Percentiles rank a stretch among this genome's conserved stretches.
Conservation (phyloP, 2,113 vertebrate genomes). For the Plectropomus leopardus region DNA sequence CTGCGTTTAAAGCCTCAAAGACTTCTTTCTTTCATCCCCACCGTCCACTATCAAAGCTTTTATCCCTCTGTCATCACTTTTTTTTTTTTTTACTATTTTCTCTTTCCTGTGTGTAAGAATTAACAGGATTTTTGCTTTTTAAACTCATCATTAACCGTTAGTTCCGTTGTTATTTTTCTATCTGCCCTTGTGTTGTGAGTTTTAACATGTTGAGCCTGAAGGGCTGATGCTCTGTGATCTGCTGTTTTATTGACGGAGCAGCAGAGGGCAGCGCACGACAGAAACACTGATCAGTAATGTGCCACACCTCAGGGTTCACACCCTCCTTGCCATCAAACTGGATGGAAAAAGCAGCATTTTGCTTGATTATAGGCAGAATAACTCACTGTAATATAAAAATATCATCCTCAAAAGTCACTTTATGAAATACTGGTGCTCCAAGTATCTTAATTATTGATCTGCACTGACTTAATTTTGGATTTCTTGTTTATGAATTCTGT, state of each 20-base stretch:
- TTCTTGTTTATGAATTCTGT: not conserved
- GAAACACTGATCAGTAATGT: not conserved
- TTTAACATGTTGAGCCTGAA: not conserved
- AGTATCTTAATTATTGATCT: too few species aligned
- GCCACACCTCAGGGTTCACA: slow-evolving; percentile 16
- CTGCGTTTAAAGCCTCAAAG: too few species aligned
- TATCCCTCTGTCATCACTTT: not conserved
- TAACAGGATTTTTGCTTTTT: not conserved
- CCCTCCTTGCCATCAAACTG: not conserved
- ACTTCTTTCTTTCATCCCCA: too few species aligned
- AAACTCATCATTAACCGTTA: not conserved
- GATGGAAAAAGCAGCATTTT: not conserved
- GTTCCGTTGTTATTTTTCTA: not conserved
- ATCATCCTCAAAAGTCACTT: not conserved
- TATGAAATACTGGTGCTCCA: not conserved
- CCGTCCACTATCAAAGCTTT: not conserved
- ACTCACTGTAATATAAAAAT: not conserved
- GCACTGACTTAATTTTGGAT: not conserved
- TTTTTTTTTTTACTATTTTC: not conserved
- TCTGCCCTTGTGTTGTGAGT: not conserved
- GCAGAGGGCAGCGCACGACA: slow-evolving; percentile 43
- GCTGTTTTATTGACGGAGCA: not conserved
- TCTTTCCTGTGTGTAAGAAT: too few species aligned
- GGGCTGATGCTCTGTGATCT: not conserved
- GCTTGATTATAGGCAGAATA: not conserved